Evolutionary conservation across 2,113 vertebrate species (phyloP), one percentile per base, ranked within the genome.

Genomic region (Pseudorasbora parva): DNA sequence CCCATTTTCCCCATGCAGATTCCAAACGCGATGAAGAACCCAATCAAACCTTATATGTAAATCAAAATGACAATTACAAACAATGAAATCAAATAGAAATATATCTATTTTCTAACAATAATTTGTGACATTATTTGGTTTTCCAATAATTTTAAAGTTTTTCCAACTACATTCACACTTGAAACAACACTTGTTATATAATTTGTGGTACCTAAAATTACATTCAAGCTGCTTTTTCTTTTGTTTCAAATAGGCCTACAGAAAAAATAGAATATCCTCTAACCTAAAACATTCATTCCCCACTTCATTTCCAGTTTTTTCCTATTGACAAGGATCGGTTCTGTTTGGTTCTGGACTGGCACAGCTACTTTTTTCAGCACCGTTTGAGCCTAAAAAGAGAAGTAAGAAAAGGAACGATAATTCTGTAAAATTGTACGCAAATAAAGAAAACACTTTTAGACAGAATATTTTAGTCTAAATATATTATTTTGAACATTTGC

Each of bases 231-330:
- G 15, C 8, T 11, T 30, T 64, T 49, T 43, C 37, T 23, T 64
- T 30, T 33, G 9, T 64, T 59, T 64, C 8, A 68, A 68, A 37
- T 30, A 37, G 37, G 37, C 37, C 37, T 37, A 23, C 11, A 69
- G 4, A 47, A 33, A 51, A n/a, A 21, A 27, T 15, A 37, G 8
- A 8, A 5, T 37, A 4, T 56, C 1, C 19, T 84, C 94, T 92
- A 87, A 96, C 95, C 95, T 3, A 96, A 92, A 30, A 96, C 95
- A 66, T 96, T 96, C 95, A 95, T 96, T 82, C 95, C 95, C 89
- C 94, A 93, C 84, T 95, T 96, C 80, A 95, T 92, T 82, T 95
- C 95, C 90, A 96, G 91, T 5, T 88, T 94, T 87, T 95, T 96
- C 37, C 76, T 91, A 73, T 33, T 92, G 37, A 93, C 82, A 0